A percentile compares a stretch with the other conserved stretches of the same genome.
phyloP scores from a whole-genome alignment of 1,140 invertebrate species.

The Dinoponera quadriceps region DNA sequence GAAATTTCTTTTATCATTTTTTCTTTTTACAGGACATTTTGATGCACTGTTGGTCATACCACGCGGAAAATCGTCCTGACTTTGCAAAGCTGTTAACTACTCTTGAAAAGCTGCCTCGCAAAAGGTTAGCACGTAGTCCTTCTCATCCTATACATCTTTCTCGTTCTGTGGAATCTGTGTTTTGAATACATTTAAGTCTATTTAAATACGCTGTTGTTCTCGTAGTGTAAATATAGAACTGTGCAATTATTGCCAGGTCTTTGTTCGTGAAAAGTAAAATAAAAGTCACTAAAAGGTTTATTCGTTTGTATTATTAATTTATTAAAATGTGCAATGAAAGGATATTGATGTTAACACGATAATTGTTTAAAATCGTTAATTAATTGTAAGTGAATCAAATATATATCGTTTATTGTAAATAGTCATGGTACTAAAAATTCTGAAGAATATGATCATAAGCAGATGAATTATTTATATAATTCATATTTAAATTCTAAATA shows the following conservation, averaged over 20 bases:
- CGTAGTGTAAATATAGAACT: conserved; percentile 83
- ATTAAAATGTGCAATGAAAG: conserved; percentile 54
- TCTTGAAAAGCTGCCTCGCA: conserved; percentile 96
- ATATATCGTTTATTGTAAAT: conserved; percentile 43
- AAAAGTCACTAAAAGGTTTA: conserved; percentile 75
- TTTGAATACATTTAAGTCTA: conserved; percentile 87
- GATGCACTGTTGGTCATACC: conserved; percentile 98
- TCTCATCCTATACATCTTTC: conserved; percentile 98
- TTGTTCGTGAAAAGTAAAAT: conserved; percentile 79
- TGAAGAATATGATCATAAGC: background rate
- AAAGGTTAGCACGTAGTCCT: conserved; percentile 97
- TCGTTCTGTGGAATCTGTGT: conserved; percentile 96
- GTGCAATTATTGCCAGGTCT: conserved; percentile 79
- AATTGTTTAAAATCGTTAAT: conserved; percentile 20
- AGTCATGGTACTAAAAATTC: conserved; percentile 5
- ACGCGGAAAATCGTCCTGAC: conserved; percentile 93
- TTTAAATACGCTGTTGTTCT: conserved; percentile 81
- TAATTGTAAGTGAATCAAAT: conserved; percentile 36
- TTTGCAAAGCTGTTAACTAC: conserved; percentile 94
- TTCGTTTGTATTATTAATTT: conserved; percentile 56
- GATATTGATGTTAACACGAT: conserved; percentile 20
- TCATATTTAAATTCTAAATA: conserved; percentile 18
- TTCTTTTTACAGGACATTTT: conserved; percentile 94
- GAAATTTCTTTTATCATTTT: conserved; percentile 11
- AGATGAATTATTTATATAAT: too few species aligned